These are phyloP conservation scores for Melanerpes formicivorus DNA, from an alignment of 2,113 vertebrate species.

Conservation along the genomic window DNA sequence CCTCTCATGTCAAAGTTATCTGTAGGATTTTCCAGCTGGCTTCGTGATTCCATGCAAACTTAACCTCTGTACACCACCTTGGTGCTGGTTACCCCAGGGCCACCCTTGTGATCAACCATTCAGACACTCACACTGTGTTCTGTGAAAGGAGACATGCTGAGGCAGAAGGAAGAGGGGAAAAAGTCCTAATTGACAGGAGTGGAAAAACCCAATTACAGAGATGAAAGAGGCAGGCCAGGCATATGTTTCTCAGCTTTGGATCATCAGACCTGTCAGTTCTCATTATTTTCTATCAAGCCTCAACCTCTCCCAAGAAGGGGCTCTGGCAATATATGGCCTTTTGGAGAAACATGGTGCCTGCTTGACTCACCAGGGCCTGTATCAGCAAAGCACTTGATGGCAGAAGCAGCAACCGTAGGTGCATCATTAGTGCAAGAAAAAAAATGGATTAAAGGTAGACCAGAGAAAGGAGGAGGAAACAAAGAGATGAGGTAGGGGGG, in stretches of 20 bases:
- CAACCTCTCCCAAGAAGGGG: background rate
- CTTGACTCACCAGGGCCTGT: background rate
- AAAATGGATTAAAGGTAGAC: background rate
- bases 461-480: background rate
- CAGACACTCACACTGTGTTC: background rate
- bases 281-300: constrained; percentile 57
- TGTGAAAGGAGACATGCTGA: background rate
- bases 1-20: background rate
- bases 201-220: constrained; percentile 64
- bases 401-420: background rate
- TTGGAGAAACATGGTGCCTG: background rate
- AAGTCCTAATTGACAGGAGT: constrained; percentile 50
- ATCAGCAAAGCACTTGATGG: background rate
- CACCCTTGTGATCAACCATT: constrained; percentile 11
- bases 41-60: background rate
- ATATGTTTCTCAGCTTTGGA: constrained; percentile 54
- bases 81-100: background rate
- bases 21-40: background rate
- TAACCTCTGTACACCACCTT: background rate
- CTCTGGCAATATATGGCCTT: background rate
- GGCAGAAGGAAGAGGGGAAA: background rate
- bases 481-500: rapidly evolving
- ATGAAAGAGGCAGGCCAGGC: constrained; percentile 62
- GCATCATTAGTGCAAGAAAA: background rate
- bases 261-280: constrained; percentile 60